phyloP scores from a whole-genome alignment of 2,113 vertebrate species.

The Onychorhynchus coronatus region DNA sequence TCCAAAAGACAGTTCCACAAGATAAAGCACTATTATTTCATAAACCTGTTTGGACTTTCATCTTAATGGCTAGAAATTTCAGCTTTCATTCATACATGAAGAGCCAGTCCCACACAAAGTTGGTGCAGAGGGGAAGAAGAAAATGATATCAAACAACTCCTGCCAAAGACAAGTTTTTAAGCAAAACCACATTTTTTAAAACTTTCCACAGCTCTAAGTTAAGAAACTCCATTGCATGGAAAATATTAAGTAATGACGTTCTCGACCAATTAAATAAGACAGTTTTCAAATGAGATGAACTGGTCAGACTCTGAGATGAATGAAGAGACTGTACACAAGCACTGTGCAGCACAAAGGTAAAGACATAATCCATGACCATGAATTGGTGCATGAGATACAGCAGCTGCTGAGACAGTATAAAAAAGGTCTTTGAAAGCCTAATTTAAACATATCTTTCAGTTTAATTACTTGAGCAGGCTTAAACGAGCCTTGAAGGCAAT shows the following conservation, averaged over 20 bases:
- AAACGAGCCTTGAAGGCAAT: background rate
- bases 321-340: background rate
- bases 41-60: background rate
- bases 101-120: background rate
- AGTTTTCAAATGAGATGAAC: background rate
- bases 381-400: background rate
- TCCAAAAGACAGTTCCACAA: background rate
- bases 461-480: background rate
- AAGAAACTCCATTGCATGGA: background rate
- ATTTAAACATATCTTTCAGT: background rate
- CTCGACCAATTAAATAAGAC: background rate
- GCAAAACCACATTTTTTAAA: rapidly evolving
- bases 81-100: background rate
- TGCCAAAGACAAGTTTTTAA: background rate
- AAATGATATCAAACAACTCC: background rate
- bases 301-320: background rate
- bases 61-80: background rate
- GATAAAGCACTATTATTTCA: background rate
- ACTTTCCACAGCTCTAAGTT: background rate
- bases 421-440: background rate
- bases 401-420: background rate
- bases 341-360: background rate
- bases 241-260: background rate
- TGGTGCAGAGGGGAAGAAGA: background rate
- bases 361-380: background rate